phyloP scores from a whole-genome alignment of 2,888 invertebrate species.

The Galeruca laticollis region DNA sequence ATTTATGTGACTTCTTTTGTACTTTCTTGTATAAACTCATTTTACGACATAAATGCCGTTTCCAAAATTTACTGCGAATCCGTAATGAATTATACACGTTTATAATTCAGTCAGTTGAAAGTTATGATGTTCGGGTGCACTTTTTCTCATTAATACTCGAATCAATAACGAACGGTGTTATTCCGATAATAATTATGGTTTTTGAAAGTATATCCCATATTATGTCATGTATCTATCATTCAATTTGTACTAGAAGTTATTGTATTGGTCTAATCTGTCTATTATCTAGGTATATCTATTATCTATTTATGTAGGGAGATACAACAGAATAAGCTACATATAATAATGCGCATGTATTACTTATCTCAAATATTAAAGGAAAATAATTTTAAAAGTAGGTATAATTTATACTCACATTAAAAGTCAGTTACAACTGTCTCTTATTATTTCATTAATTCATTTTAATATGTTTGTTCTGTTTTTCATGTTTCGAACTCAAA shows the following conservation, averaged over 20 bases:
- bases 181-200: neutral
- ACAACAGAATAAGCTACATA: too few relatives aligned
- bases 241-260: neutral
- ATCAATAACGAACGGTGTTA: neutral
- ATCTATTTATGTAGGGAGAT: too few relatives aligned
- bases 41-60: neutral
- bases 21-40: neutral
- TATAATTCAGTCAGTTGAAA: neutral
- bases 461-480: too few relatives aligned
- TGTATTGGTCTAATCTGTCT: too few relatives aligned
- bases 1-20: constrained; percentile 8
- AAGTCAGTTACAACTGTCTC: too few relatives aligned
- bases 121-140: neutral
- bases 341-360: neutral
- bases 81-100: too few relatives aligned
- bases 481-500: too few relatives aligned
- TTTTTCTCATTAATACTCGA: neutral
- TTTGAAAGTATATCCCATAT: neutral
- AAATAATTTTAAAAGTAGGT: neutral
- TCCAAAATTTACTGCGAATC: too few relatives aligned
- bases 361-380: neutral
- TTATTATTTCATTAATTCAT: too few relatives aligned
- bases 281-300: too few relatives aligned
- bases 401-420: neutral
- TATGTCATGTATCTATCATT: neutral